phyloP scores from a whole-genome alignment of 2,797 vertebrate genomes.

The Okamejei kenojei region DNA sequence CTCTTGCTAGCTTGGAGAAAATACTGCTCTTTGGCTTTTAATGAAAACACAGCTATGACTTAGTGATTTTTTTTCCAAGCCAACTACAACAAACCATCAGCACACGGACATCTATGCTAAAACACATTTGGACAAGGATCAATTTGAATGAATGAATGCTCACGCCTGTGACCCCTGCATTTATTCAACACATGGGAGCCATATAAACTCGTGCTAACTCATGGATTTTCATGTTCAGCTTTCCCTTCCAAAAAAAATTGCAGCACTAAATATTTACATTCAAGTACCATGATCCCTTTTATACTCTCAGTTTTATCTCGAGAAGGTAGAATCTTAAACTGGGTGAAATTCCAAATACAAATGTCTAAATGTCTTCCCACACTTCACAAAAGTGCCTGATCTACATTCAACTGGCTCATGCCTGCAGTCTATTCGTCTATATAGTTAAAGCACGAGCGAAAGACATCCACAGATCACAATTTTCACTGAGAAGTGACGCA shows the following conservation, averaged over 20 bases:
- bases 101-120: not conserved
- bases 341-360: not conserved
- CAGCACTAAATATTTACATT: not conserved
- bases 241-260: not conserved
- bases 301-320: not conserved
- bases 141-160: conserved; percentile 5
- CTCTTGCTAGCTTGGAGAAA: not conserved
- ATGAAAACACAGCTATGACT: not conserved
- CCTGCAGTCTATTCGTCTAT: not conserved
- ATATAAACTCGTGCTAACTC: conserved; percentile 18
- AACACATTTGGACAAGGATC: not conserved
- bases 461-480: not conserved
- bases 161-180: not conserved
- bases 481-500: not conserved
- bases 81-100: conserved; percentile 29
- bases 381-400: not conserved
- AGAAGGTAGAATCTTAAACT: not conserved
- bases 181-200: conserved; percentile 27
- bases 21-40: conserved; percentile 20
- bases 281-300: not conserved
- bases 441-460: not conserved
- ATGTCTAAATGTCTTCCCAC: not conserved
- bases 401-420: not conserved
- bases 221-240: conserved; percentile 18
- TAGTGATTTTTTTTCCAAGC: not conserved